Evolutionary conservation across 2,113 vertebrate genomes (phyloP).

Genomic region (Paraplagusia blochii): DNA sequence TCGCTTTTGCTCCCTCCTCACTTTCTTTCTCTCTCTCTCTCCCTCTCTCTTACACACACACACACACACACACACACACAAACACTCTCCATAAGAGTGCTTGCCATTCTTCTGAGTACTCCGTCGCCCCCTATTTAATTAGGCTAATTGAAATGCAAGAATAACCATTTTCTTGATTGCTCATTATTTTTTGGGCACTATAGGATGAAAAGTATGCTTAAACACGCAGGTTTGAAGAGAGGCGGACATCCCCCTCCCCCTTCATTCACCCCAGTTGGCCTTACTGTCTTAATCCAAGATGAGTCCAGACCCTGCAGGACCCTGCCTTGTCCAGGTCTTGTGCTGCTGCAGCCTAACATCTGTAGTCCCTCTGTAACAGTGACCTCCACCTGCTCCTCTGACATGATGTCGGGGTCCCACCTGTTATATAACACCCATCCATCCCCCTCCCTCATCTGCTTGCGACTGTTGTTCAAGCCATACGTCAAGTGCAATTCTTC

Average conservation of each 20-base stretch:
- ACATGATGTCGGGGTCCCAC: not conserved
- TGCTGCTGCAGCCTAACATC: not conserved
- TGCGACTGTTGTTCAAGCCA: conserved; percentile 32
- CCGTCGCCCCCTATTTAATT: conserved; percentile 68
- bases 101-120: conserved; percentile 41
- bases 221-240: not conserved
- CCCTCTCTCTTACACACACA: conserved; percentile 17
- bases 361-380: not conserved
- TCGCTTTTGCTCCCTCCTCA: conserved; percentile 1
- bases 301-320: not conserved
- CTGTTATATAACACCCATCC: not conserved
- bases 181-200: conserved; percentile 62
- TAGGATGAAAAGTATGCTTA: conserved; percentile 52
- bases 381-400: conserved; percentile 4
- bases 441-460: not conserved
- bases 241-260: not conserved
- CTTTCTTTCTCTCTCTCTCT: conserved; percentile 1
- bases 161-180: conserved; percentile 73
- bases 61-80: conserved; percentile 23
- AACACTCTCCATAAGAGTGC: conserved; percentile 18
- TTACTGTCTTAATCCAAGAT: not conserved
- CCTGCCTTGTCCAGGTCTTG: not conserved
- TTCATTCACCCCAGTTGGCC: conserved; percentile 16
- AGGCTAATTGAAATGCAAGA: conserved; percentile 74
- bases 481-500: conserved; percentile 39